Conservation (phyloP, 2,797 vertebrate genomes). For the Lophius americanus region DNA sequence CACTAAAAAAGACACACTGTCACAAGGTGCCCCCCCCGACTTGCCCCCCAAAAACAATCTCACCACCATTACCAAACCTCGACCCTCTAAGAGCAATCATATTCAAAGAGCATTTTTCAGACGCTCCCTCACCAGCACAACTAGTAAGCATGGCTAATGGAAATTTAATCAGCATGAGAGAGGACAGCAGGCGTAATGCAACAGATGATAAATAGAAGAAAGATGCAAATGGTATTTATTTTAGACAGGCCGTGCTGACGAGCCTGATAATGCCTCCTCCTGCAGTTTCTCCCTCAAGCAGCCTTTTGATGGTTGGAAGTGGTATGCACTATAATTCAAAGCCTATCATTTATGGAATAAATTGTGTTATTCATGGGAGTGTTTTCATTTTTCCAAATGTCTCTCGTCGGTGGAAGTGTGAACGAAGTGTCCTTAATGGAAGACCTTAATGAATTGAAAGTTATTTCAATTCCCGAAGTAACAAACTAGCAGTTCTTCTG, state of each 20-base stretch:
- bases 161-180: constrained; percentile 84
- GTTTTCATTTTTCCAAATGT: constrained; percentile 39
- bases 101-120: constrained; percentile 76
- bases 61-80: constrained; percentile 72
- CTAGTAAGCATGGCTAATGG: constrained; percentile 81
- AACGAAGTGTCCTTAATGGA: constrained; percentile 9
- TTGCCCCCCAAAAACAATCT: constrained; percentile 4
- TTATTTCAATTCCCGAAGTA: constrained; percentile 38
- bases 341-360: constrained; percentile 56
- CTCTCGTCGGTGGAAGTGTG: constrained; percentile 39
- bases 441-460: constrained; percentile 61
- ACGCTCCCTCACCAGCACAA: constrained; percentile 62
- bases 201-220: constrained; percentile 79
- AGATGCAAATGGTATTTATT: constrained; percentile 81
- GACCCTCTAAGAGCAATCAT: constrained; percentile 69
- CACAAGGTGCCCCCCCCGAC: constrained; percentile 40
- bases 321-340: constrained; percentile 60
- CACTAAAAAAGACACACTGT: constrained; percentile 52
- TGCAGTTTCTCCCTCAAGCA: constrained; percentile 59
- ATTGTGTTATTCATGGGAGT: constrained; percentile 65
- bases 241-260: constrained; percentile 69
- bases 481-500: constrained; percentile 11
- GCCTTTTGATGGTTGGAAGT: constrained; percentile 59
- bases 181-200: constrained; percentile 80
- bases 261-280: constrained; percentile 70